Evolutionary conservation across 2,888 invertebrate species (phyloP), one percentile per base, ranked within the genome.

Genomic region (Hermaeophaga mercurialis): DNA sequence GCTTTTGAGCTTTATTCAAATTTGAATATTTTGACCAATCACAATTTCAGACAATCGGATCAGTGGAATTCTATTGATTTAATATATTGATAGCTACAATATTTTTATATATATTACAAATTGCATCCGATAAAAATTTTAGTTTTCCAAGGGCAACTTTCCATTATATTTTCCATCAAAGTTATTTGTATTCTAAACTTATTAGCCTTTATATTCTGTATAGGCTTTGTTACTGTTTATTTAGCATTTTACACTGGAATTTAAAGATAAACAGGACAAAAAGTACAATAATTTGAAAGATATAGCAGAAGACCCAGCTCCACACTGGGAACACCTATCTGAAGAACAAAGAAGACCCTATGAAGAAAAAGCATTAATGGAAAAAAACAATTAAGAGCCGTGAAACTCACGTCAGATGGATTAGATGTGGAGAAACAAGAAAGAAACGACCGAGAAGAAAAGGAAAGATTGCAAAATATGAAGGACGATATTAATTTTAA

Each of bases 201-300:
- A n/a, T n/a, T n/a, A n/a, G n/a, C n/a, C n/a, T n/a, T n/a, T n/a
- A n/a, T n/a, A n/a, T n/a, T n/a, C n/a, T n/a, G n/a, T n/a, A n/a
- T n/a, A n/a, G n/a, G n/a, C n/a, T n/a, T n/a, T n/a, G n/a, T n/a
- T n/a, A n/a, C n/a, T n/a, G n/a, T n/a, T n/a, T n/a, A n/a, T 65
- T 54, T 66, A 56, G 17, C 47, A 67, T 36, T 70, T 70, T 26
- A 63, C 68, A 53, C 26, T 65, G 4, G 68, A 71, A 12, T 62
- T 64, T 4, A 64, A 66, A 56, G 44, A 55, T n/a, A n/a, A n/a
- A 18, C 54, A 38, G 33, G 60, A 66, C 3, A 60, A 62, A 2
- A 55, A 53, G 12, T 61, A 18, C n/a, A 61, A 41, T 6, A 63
- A 19, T 33, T 47, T 63, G 56, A 46, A 56, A 43, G 66, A 66